phyloP scores from a whole-genome alignment of 2,113 vertebrate species.

The Cephalopterus ornatus region DNA sequence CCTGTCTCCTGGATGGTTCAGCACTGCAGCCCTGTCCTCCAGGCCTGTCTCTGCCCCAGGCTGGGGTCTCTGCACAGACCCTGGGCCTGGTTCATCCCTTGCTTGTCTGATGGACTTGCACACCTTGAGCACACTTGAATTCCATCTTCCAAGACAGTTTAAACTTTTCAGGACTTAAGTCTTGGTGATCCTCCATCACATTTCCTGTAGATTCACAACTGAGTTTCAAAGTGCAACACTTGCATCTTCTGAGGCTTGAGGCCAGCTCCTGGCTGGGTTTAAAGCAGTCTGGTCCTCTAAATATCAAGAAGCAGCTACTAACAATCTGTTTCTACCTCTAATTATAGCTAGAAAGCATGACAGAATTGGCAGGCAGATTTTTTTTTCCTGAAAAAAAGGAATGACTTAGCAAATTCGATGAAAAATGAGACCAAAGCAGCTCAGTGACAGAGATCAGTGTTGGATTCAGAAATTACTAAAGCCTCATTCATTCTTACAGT shows the following conservation, averaged over 20 bases:
- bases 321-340: slow-evolving; percentile 42
- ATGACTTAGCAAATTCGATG: neutral
- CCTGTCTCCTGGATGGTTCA: neutral
- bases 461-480: neutral
- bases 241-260: neutral
- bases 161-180: neutral
- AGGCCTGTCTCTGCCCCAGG: neutral
- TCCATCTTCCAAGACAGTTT: neutral
- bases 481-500: neutral
- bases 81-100: neutral
- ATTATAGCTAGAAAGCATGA: slow-evolving; percentile 5
- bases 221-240: neutral
- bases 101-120: neutral
- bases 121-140: neutral
- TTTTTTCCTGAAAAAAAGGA: neutral
- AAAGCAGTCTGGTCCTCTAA: slow-evolving; percentile 16
- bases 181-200: neutral
- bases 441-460: neutral
- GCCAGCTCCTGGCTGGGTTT: neutral
- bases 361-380: neutral
- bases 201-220: neutral
- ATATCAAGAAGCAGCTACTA: slow-evolving; percentile 23
- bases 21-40: neutral
- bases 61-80: neutral
- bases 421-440: slow-evolving; percentile 14